Evolutionary conservation across 2,888 invertebrate species (phyloP).

Genomic region (Eupithecia pulchellata): DNA sequence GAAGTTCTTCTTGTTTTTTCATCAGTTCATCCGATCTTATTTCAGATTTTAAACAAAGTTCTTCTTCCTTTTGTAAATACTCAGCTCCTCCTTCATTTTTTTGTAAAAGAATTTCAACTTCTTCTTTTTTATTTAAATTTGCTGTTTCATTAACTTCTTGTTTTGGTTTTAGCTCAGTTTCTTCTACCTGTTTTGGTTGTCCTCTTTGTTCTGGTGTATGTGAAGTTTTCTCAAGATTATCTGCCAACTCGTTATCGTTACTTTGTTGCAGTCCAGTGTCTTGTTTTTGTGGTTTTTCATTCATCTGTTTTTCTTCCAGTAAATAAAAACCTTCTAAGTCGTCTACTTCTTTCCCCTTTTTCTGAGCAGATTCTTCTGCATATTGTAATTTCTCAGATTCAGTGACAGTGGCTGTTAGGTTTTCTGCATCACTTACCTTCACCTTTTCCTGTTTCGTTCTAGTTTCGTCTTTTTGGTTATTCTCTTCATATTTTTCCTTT

Average conservation of each 20-base stretch:
- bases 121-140: not conserved
- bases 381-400: not conserved
- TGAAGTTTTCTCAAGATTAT: not conserved
- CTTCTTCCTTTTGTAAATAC: not conserved
- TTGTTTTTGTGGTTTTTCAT: not conserved
- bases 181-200: conserved; percentile 14
- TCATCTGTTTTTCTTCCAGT: conserved; percentile 30
- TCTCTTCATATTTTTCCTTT: not conserved
- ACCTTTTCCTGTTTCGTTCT: not conserved
- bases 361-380: not conserved
- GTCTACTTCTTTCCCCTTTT: conserved; percentile 6
- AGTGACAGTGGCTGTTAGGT: not conserved
- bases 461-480: not conserved
- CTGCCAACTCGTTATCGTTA: not conserved
- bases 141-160: conserved; percentile 16
- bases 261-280: not conserved
- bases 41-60: not conserved
- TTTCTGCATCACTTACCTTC: not conserved
- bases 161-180: conserved; percentile 23
- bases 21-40: not conserved
- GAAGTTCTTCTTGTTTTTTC: not conserved
- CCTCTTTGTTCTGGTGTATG: not conserved
- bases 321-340: conserved; percentile 8
- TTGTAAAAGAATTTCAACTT: not conserved
- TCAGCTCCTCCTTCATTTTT: not conserved